Evolutionary conservation across 2,888 invertebrate genomes (phyloP).

Genomic region (Andricus quercusramuli): DNA sequence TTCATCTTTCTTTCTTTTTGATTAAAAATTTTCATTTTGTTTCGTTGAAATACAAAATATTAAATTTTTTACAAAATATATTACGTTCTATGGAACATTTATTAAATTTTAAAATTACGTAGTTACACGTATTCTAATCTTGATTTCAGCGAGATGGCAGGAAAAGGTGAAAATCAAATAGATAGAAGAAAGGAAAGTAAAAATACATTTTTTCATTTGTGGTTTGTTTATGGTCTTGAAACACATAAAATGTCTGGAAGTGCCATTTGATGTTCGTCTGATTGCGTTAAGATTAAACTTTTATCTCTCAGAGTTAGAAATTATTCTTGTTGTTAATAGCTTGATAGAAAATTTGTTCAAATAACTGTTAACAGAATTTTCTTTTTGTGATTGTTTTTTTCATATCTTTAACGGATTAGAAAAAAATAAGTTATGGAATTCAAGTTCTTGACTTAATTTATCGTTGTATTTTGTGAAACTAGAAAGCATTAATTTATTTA

Average conservation of each 20-base stretch:
- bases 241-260: constrained; percentile 16
- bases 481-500: too few species aligned
- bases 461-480: too few species aligned
- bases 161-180: neutral
- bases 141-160: neutral
- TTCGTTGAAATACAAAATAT: too few species aligned
- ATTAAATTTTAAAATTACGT: neutral
- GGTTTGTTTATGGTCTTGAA: constrained; percentile 6
- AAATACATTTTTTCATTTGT: neutral
- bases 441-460: too few species aligned
- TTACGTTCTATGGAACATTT: neutral
- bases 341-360: neutral
- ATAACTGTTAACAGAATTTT: neutral
- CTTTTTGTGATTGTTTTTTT: too few species aligned
- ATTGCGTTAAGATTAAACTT: neutral
- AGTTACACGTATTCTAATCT: neutral
- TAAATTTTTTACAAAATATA: neutral
- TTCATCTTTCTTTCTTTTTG: too few species aligned
- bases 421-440: too few species aligned
- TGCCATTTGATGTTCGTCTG: neutral
- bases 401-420: too few species aligned
- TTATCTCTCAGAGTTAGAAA: neutral
- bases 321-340: neutral
- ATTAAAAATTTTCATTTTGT: too few species aligned
- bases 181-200: neutral